Evolutionary conservation across 2,113 vertebrate genomes (phyloP).

Genomic region (Martes martes): DNA sequence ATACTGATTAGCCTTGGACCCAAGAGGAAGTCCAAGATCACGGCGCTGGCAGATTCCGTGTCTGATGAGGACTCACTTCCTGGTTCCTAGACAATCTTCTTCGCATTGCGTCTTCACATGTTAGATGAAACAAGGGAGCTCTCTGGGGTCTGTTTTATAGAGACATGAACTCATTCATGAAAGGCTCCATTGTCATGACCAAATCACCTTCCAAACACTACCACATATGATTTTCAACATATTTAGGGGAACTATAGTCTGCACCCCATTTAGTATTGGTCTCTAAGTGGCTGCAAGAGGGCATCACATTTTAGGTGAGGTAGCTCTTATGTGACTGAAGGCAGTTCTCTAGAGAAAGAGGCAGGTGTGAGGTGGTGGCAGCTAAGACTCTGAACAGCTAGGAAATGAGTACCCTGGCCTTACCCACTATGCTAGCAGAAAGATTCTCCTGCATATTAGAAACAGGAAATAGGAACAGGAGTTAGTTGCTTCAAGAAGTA

Average conservation of each 20-base stretch:
- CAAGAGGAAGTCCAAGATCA: background rate
- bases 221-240: background rate
- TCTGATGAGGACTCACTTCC: background rate
- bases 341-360: background rate
- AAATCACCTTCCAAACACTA: background rate
- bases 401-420: too few species aligned
- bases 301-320: background rate
- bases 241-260: background rate
- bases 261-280: background rate
- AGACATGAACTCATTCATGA: background rate
- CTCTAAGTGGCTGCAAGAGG: background rate
- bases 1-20: background rate
- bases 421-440: background rate
- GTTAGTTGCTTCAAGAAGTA: background rate
- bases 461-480: background rate
- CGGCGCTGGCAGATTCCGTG: rapidly evolving
- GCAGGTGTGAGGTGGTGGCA: background rate
- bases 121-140: background rate
- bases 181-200: background rate
- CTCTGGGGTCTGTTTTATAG: background rate
- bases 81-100: background rate
- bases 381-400: background rate
- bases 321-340: background rate
- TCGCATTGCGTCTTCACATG: background rate
- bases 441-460: background rate